phyloP scores from a whole-genome alignment of 2,113 vertebrate genomes.

The Craseonycteris thonglongyai region DNA sequence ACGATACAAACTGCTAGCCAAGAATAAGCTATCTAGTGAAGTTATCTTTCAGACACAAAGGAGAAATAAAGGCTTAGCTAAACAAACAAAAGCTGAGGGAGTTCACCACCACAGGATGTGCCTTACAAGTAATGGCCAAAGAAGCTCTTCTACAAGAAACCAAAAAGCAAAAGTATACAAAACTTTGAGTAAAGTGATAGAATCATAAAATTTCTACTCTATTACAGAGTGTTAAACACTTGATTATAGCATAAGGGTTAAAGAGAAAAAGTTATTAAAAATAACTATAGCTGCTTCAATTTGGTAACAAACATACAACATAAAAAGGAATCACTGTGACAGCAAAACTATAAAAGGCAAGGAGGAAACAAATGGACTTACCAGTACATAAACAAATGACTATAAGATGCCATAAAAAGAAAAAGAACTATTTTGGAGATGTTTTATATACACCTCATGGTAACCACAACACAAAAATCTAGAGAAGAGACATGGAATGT shows the following conservation, averaged over 20 bases:
- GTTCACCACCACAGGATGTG: neutral
- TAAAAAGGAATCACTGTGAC: neutral
- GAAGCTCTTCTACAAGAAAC: neutral
- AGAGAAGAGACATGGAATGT: no score
- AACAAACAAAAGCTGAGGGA: no score
- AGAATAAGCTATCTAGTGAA: no score
- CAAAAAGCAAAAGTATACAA: neutral
- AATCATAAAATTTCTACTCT: neutral
- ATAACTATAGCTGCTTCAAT: neutral
- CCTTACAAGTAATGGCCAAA: neutral
- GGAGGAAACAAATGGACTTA: neutral
- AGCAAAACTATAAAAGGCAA: neutral
- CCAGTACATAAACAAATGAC: neutral
- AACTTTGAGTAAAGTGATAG: neutral
- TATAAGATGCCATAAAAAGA: neutral
- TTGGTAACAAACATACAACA: neutral
- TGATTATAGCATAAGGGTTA: neutral
- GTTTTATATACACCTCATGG: neutral
- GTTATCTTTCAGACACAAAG: no score
- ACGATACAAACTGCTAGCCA: neutral
- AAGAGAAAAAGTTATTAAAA: no score
- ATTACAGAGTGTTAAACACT: neutral
- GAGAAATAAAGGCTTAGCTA: no score
- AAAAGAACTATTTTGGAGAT: neutral
- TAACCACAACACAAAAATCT: neutral